phyloP scores from a whole-genome alignment of 2,113 vertebrate genomes.

The Athene cunicularia region DNA sequence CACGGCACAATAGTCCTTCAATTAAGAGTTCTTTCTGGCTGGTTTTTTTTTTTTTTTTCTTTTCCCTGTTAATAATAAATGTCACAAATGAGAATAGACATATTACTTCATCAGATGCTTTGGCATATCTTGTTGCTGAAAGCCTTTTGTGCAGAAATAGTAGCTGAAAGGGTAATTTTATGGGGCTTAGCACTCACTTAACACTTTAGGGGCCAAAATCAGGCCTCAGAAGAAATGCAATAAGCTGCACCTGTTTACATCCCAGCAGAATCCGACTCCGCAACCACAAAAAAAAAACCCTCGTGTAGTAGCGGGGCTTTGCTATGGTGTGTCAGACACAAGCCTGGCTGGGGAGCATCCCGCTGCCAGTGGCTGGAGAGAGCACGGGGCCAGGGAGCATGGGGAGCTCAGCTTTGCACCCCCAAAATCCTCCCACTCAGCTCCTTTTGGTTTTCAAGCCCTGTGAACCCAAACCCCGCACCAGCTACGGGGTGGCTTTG shows the following conservation, averaged over 20 bases:
- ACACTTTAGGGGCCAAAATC: slow-evolving; percentile 37
- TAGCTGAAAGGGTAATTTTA: slow-evolving; percentile 54
- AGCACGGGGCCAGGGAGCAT: fast-evolving
- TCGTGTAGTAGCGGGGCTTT: neutral
- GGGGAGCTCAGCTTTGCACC: neutral
- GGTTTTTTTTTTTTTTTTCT: neutral
- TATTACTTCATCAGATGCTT: slow-evolving; percentile 41
- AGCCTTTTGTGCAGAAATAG: slow-evolving; percentile 51
- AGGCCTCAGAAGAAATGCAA: neutral
- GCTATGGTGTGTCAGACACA: neutral
- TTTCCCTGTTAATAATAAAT: slow-evolving; percentile 65
- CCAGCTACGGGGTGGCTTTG: fast-evolving
- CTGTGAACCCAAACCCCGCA: fast-evolving
- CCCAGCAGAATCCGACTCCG: neutral
- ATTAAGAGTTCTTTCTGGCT: slow-evolving; percentile 62
- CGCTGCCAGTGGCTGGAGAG: neutral
- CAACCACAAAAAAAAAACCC: neutral
- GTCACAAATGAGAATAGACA: slow-evolving; percentile 38
- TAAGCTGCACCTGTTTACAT: slow-evolving; percentile 30
- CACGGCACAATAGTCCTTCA: slow-evolving; percentile 70
- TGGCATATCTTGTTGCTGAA: slow-evolving; percentile 23
- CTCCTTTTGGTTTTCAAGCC: neutral
- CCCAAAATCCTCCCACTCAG: neutral
- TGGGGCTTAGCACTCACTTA: slow-evolving; percentile 64
- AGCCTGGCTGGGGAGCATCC: neutral